Evolutionary conservation across 2,113 vertebrate genomes (phyloP).

Genomic region (Nettapus auritus): DNA sequence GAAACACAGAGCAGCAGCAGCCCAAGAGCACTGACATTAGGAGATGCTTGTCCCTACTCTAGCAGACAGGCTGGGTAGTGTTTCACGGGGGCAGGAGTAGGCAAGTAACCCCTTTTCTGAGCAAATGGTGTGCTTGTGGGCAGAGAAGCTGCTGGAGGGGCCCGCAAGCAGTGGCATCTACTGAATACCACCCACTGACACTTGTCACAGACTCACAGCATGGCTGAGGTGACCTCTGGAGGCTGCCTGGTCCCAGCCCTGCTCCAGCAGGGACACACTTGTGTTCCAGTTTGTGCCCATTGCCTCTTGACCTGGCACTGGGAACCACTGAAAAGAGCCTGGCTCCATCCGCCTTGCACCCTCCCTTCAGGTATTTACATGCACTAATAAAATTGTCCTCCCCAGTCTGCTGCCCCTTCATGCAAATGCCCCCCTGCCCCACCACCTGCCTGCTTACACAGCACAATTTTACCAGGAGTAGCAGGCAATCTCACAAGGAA

Average conservation of each 20-base stretch:
- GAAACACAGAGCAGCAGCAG: neutral
- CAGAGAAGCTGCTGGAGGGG: neutral
- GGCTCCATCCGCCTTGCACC: no score
- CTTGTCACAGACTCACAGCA: neutral
- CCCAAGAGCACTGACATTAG: neutral
- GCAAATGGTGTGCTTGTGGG: neutral
- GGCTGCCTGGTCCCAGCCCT: neutral
- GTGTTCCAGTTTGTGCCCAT: no score
- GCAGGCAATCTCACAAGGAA: conserved; percentile 28
- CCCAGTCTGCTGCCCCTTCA: neutral
- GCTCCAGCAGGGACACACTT: neutral
- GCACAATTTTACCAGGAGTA: conserved; percentile 18
- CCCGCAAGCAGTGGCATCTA: neutral
- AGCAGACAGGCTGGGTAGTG: rapidly evolving
- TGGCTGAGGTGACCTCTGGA: neutral
- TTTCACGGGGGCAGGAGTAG: neutral
- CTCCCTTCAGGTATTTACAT: neutral
- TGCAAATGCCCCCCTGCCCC: neutral
- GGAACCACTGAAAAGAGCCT: no score
- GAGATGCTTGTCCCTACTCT: neutral
- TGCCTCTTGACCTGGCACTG: no score
- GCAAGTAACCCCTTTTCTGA: neutral
- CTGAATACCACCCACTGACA: neutral
- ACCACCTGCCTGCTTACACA: neutral
- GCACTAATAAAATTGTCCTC: neutral